Evolutionary conservation across 2,888 invertebrate genomes (phyloP), one percentile per base, ranked within the genome.

Genomic region (Thalpophila matura): DNA sequence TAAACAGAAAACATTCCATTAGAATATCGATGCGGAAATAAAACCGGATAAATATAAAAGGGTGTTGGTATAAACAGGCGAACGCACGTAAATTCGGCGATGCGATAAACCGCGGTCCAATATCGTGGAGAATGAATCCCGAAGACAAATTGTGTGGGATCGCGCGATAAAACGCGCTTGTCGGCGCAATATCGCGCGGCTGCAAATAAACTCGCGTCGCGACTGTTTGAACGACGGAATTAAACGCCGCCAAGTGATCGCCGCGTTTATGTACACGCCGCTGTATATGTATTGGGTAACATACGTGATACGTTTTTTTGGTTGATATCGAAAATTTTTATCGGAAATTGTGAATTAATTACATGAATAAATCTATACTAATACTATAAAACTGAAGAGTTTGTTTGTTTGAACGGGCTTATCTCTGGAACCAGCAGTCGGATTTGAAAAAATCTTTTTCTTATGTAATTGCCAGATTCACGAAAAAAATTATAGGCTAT

Each of bases 111-210:
- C 74, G 80, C 58, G 65, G 82, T 75, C 81, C 85, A 84, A 86
- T 86, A 87, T 84, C 81, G 76, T 79, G 63, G 43, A 62, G 74
- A 74, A 81, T 82, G 81, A 83, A 86, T 86, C 83, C 79, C 75
- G 72, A 77, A 81, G 83, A 83, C 82, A 80, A 81, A 86, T 86
- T 84, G 80, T 82, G 79, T 62, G 71, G 78, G 76, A 83, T 81
- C 82, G 79, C 77, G 75, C 81, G 79, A 80, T 80, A 80, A 79
- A 79, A 71, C 64, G 61, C 74, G 60, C 66, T 61, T 51, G 63
- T 59, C 57, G 77, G 55, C 69, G 74, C 77, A 74, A 76, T 79
- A 79, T 74, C 74, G 72, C 64, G 79, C 57, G 71, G 51, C 63
- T 54, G 63, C 79, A 77, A 77, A 81, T 80, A 80, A 74, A 80